Evolutionary conservation across 2,113 vertebrate species (phyloP).

Genomic region (Phocoena phocoena): DNA sequence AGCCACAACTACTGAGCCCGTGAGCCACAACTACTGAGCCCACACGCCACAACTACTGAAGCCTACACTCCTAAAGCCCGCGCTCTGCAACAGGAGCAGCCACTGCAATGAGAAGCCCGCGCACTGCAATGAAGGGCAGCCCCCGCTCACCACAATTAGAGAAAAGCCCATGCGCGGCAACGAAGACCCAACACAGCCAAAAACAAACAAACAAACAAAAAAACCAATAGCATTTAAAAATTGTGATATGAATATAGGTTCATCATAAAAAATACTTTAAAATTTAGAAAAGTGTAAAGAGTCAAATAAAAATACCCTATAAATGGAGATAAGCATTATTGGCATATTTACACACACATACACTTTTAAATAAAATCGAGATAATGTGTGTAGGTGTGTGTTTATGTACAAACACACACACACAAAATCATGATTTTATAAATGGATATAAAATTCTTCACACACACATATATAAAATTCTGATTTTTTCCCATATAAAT

Average conservation of each 20-base stretch:
- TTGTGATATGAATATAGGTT: too few species aligned
- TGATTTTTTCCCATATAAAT: not conserved
- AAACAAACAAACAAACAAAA: too few species aligned
- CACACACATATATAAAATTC: not conserved
- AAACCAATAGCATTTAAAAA: not conserved
- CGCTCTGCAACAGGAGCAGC: too few species aligned
- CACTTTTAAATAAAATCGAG: not conserved
- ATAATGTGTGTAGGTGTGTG: not conserved
- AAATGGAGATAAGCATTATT: not conserved
- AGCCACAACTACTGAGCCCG: too few species aligned
- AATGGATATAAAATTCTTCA: not conserved
- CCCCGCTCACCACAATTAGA: too few species aligned
- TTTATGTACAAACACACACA: not conserved
- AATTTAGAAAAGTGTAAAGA: not conserved
- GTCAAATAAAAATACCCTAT: not conserved
- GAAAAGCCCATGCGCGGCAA: too few species aligned
- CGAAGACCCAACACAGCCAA: too few species aligned
- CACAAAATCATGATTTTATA: not conserved
- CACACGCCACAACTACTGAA: rapidly evolving
- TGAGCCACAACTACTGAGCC: too few species aligned
- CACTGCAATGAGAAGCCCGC: too few species aligned
- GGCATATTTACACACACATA: not conserved
- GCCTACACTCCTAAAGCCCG: too few species aligned
- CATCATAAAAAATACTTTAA: not conserved
- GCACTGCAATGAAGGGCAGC: too few species aligned